Percentiles rank a stretch among this genome's conserved stretches.
Evolutionary conservation across 2,797 vertebrate species (phyloP).

Genomic region (Pelobates cultripes): DNA sequence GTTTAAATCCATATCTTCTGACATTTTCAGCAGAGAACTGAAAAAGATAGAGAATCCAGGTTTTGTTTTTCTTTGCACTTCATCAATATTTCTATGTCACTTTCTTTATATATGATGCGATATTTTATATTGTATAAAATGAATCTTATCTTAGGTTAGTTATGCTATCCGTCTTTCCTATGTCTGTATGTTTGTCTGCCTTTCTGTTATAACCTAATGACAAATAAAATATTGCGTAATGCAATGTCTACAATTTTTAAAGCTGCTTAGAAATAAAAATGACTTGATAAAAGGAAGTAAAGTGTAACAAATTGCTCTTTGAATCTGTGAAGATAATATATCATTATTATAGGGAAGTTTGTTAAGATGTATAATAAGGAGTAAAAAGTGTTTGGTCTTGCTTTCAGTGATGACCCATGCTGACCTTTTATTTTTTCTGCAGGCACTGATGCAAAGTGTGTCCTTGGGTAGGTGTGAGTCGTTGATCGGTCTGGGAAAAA

Average conservation of each 20-base stretch:
- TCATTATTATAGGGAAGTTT: neutral
- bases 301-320: neutral
- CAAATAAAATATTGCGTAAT: neutral
- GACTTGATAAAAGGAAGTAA: neutral
- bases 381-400: neutral
- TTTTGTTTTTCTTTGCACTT: too few species aligned
- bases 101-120: too few species aligned
- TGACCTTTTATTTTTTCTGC: conserved; percentile 6
- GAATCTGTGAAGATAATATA: neutral
- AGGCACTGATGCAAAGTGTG: conserved; percentile 9
- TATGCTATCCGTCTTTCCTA: too few species aligned
- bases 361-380: neutral
- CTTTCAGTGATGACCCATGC: conserved; percentile 3
- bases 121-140: too few species aligned
- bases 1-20: too few species aligned
- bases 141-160: too few species aligned
- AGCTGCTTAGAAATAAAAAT: neutral
- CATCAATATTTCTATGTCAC: too few species aligned
- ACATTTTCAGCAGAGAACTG: too few species aligned
- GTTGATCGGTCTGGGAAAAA: neutral
- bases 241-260: neutral
- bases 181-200: too few species aligned
- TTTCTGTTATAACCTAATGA: too few species aligned
- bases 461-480: neutral
- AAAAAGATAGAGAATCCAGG: too few species aligned